phyloP scores from a whole-genome alignment of 2,113 vertebrate species.

The Hypocryptadius cinnamomeus region DNA sequence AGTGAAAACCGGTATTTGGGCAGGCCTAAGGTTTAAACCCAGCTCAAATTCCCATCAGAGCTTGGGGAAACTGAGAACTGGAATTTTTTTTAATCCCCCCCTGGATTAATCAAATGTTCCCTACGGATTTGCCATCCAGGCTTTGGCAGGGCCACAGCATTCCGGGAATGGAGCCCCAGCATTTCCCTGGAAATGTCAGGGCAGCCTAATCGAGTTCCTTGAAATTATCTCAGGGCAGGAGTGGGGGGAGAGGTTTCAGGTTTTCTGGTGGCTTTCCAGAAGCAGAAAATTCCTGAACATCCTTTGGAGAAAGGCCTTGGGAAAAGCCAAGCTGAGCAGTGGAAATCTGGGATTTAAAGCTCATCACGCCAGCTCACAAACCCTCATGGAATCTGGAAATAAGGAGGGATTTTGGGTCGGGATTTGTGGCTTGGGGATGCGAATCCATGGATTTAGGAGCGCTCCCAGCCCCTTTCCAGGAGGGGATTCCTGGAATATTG shows the following conservation, averaged over 20 bases:
- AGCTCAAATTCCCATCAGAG: background rate
- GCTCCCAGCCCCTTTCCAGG: background rate
- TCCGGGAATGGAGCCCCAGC: background rate
- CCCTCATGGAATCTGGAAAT: rapidly evolving
- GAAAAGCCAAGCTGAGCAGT: background rate
- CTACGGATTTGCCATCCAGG: background rate
- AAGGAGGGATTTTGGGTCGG: rapidly evolving
- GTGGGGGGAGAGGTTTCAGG: background rate
- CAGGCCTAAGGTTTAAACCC: background rate
- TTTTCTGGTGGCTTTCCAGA: background rate
- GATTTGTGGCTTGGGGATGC: rapidly evolving
- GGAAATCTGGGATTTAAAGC: background rate
- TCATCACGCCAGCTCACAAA: rapidly evolving
- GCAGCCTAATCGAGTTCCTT: conserved; percentile 14
- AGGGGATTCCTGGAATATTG: background rate
- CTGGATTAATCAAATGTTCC: background rate
- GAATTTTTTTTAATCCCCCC: background rate
- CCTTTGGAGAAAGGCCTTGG: background rate
- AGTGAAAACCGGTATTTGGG: background rate
- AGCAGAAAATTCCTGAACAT: background rate
- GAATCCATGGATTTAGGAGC: rapidly evolving
- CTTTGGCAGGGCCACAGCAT: background rate
- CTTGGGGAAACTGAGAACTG: background rate
- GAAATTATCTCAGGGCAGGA: background rate
- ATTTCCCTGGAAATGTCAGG: conserved; percentile 38